Base-by-base conservation (phyloP, 2,888 invertebrate genomes). In the Agelastica alni region DNA sequence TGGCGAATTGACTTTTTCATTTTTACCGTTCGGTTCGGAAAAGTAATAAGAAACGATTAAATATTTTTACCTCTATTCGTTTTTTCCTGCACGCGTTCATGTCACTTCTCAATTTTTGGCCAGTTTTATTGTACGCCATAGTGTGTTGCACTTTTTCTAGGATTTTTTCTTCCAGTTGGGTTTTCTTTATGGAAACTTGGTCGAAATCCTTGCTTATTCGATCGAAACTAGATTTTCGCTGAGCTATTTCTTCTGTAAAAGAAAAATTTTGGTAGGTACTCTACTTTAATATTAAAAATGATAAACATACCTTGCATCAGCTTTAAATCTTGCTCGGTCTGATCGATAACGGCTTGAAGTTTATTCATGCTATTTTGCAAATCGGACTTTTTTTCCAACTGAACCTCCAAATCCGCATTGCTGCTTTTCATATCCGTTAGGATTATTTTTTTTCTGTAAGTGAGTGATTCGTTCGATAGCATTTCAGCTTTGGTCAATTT, bases 401-500 rank as follows among this genome's bases (percentile, higher is more conserved):
- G 85, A 0, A 68, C 70, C 12, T 84, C 79, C 51, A 80, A 81
- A 36, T 72, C 65, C 51, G 78, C 79, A 42, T 66, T 77, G 30
- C 79, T 75, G 31, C 70, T 75, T 9, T 77, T 75, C 1, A 85
- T 75, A 51, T 89, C 87, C 31, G 79, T 79, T 0, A 77, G 70
- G 3, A 86, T 65, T 53, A 86, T 83, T 39, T 80, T 79, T 64
- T 83, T 84, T 46, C 84, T 78, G 66, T 83, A 77, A 0, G 83
- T 81, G 2, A 88, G 69, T 60, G 83, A 81, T 65, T 86, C 87
- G 65, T 89, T 86, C 9, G 79, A 79, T 49, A 83, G 80, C 81
- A 88, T 84, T 74, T 89, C 89, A 55, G 85, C 84, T 48, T 76
- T 74, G 2, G 80, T 78, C 32, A 84, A 79, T 64, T 87, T 88